Conservation (phyloP, 2,888 invertebrate species). For the Hecatera dysodea region DNA sequence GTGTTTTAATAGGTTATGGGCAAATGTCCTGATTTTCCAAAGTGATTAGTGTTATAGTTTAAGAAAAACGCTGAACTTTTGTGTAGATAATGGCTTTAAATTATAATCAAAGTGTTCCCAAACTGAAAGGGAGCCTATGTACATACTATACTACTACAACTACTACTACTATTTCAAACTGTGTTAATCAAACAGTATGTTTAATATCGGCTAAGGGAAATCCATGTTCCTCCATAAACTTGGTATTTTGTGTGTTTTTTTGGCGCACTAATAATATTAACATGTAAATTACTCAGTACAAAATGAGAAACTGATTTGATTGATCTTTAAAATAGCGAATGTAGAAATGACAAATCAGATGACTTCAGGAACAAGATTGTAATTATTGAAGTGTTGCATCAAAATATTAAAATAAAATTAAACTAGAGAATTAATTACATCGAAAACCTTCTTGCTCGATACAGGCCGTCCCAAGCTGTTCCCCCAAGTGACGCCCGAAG, state of each 20-base stretch:
- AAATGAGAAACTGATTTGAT: not conserved
- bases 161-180: too few species aligned
- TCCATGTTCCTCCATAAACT: conserved; percentile 1
- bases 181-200: not conserved
- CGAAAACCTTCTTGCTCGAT: too few species aligned
- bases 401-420: not conserved
- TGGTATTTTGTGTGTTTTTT: not conserved
- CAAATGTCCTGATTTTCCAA: too few species aligned
- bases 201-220: conserved; percentile 16
- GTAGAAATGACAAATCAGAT: not conserved
- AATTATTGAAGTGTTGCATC: not conserved
- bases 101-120: too few species aligned
- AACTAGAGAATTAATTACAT: not conserved
- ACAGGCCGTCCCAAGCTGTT: too few species aligned
- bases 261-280: not conserved
- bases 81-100: too few species aligned
- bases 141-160: too few species aligned
- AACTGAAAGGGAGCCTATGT: too few species aligned
- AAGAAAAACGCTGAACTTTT: too few species aligned
- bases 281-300: not conserved
- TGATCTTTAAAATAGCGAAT: not conserved
- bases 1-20: too few species aligned
- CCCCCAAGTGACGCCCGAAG: too few species aligned
- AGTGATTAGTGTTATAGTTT: too few species aligned
- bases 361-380: not conserved